These are phyloP conservation scores for Parapristionchus giblindavisi DNA, from an alignment of 2,888 invertebrate genomes.

Conservation along the genomic window DNA sequence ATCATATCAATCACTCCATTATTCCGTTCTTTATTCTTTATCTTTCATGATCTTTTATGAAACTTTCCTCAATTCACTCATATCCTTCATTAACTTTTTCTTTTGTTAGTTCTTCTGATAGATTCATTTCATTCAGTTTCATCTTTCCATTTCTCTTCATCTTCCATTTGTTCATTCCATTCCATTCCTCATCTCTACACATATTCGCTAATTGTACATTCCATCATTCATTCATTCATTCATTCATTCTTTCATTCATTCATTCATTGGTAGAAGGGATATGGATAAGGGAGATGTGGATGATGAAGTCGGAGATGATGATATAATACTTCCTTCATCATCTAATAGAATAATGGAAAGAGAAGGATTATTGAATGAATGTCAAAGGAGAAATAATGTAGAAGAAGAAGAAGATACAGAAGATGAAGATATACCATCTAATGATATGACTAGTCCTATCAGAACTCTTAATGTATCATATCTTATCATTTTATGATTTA, in stretches of 20 bases:
- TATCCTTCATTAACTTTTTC: not conserved
- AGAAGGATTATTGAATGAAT: conserved; percentile 29
- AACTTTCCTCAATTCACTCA: not conserved
- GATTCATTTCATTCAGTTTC: not conserved
- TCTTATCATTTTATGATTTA: too few species aligned
- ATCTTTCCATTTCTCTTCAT: not conserved
- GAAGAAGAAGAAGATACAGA: conserved; percentile 8
- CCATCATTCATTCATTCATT: not conserved
- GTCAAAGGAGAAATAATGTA: not conserved
- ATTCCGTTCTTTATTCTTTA: not conserved
- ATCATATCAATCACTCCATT: not conserved
- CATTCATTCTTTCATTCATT: not conserved
- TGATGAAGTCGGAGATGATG: not conserved
- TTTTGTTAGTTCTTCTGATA: not conserved
- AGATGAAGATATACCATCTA: not conserved
- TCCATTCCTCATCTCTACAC: not conserved
- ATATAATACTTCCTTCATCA: not conserved
- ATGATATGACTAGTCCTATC: conserved; percentile 29
- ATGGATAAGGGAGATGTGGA: conserved; percentile 3
- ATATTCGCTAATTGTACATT: not conserved
- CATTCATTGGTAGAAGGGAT: not conserved
- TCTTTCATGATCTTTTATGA: not conserved
- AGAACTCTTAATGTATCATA: conserved; percentile 17
- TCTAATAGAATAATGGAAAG: conserved; percentile 13
- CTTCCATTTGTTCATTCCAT: not conserved